Percentiles rank a stretch among this genome's conserved stretches.
Evolutionary conservation across 1,140 invertebrate species (phyloP).

Genomic region (Papilio helenus): DNA sequence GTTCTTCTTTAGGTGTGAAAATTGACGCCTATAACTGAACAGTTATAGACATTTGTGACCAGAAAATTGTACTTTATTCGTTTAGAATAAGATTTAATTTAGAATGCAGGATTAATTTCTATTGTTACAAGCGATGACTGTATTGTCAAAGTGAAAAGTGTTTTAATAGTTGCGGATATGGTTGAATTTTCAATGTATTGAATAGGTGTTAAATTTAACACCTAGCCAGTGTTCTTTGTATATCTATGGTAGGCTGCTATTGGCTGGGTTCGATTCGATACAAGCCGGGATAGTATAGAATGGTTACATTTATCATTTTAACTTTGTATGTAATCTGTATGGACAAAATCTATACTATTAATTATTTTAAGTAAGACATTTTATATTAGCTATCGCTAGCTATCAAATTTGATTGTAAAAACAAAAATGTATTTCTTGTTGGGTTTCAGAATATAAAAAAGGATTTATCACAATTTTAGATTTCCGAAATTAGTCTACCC

Average conservation of each 20-base stretch:
- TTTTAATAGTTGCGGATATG: background rate
- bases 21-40: constrained; percentile 73
- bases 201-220: constrained; percentile 76
- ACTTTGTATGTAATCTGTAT: background rate
- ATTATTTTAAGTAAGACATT: too few species aligned
- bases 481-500: too few species aligned
- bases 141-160: constrained; percentile 39
- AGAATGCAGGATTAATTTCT: constrained; percentile 39
- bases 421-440: too few species aligned
- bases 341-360: too few species aligned
- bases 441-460: too few species aligned
- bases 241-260: constrained; percentile 53
- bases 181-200: constrained; percentile 42
- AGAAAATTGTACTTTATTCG: constrained; percentile 44
- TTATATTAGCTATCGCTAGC: too few species aligned
- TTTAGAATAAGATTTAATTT: constrained; percentile 48
- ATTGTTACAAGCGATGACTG: constrained; percentile 49
- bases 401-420: too few species aligned
- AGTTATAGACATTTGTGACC: constrained; percentile 44
- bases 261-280: constrained; percentile 50
- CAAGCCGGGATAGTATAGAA: constrained; percentile 43
- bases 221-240: constrained; percentile 59
- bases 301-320: constrained; percentile 1
- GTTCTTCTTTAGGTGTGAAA: constrained; percentile 70
- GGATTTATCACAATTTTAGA: too few species aligned